Base-by-base conservation (phyloP, 2,797 vertebrate species). In the Typhlichthys subterraneus region DNA sequence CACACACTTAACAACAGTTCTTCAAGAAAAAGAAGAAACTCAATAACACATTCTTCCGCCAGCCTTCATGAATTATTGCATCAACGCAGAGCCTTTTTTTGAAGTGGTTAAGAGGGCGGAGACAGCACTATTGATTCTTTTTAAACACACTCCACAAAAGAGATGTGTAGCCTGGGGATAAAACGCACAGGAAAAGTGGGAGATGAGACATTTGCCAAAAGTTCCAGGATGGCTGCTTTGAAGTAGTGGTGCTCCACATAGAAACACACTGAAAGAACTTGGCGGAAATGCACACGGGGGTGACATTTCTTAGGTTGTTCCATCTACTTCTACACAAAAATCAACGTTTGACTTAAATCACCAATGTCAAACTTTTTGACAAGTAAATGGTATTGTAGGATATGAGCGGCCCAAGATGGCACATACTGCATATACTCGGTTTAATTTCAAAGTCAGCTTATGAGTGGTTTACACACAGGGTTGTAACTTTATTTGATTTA, bases 1-100 rank as follows among this genome's bases (percentile, higher is more conserved):
- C 33, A 69, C 71, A 65, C 63, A 70, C 57, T 72, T 55, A 62
- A 72, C 73, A 67, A 42, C 9, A 72, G 12, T 72, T 77, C 57
- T 68, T 61, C 72, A 86, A 82, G 61, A 72, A 78, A 38, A 29
- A 9, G 9, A 42, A 42, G 7, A 78, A 86, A 80, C 72, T 72
- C 70, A 69, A 72, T 78, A 79, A 75, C 67, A 69, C 61, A 69
- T 65, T 69, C 67, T 70, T 87, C 75, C 73, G 51, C 64, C 73
- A 81, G 80, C 79, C 76, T 77, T 83, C 51, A 57, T 74, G 72
- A 78, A 73, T 83, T 79, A 85, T 87, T 87, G 80, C 76, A 73
- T 85, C 79, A 81, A 75, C 42, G 57, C 54, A 59, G 69, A 11
- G 72, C 57, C 71, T 69, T 77, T 72, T 29, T 84, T 84, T 82